These are phyloP conservation scores for Isoperla grammatica DNA, from an alignment of 2,888 invertebrate genomes.

Conservation along the genomic window DNA sequence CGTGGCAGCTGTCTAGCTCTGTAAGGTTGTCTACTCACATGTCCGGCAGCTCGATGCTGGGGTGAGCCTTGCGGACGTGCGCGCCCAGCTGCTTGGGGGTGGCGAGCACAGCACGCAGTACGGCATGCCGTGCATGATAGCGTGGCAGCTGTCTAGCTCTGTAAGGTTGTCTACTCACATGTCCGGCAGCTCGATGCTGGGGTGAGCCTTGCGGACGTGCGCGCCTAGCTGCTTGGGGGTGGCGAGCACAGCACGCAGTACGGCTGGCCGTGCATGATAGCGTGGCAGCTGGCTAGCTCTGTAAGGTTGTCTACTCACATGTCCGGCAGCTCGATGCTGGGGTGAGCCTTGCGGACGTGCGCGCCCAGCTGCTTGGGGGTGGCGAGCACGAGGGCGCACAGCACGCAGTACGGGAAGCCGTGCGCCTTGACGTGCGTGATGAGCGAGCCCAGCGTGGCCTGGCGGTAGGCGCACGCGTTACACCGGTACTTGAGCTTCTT, in stretches of 20 bases:
- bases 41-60: too few relatives aligned
- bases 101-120: too few relatives aligned
- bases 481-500: slow-evolving; percentile 20
- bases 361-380: slow-evolving; percentile 4
- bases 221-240: slow-evolving; percentile 6
- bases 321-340: neutral
- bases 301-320: neutral
- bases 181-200: neutral
- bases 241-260: too few relatives aligned
- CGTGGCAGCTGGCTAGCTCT: too few relatives aligned
- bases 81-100: too few relatives aligned
- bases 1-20: too few relatives aligned
- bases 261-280: too few relatives aligned
- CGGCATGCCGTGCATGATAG: too few relatives aligned
- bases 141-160: too few relatives aligned
- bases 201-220: slow-evolving; percentile 13
- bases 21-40: too few relatives aligned
- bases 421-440: slow-evolving; percentile 25
- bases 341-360: slow-evolving; percentile 13
- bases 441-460: slow-evolving; percentile 22
- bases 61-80: too few relatives aligned
- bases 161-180: neutral
- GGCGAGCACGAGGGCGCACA: slow-evolving; percentile 8
- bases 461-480: slow-evolving; percentile 8
- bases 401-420: slow-evolving; percentile 14